Evolutionary conservation across 2,797 vertebrate genomes (phyloP), one percentile per base, ranked within the genome.

Genomic region (Melanotaenia nigrans): DNA sequence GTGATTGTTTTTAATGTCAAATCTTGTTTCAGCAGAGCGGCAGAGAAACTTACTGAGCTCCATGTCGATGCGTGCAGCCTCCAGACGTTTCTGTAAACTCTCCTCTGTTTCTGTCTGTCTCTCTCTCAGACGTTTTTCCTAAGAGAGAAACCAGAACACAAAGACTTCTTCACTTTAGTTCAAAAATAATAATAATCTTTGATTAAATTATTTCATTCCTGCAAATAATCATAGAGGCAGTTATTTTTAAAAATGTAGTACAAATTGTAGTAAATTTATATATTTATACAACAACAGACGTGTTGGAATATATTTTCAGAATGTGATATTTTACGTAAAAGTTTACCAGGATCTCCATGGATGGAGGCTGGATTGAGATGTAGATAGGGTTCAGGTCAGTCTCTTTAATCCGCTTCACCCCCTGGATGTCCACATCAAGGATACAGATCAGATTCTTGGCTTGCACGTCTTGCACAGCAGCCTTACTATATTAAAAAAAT

Each of bases 381-480:
- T 96, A 99, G 88, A 99, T 96, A 54, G 98, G 97, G 78, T 91
- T 92, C 65, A 99, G 94, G 61, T 98, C 96, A 0, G 97, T 99
- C 92, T 94, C 94, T 93, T 99, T 99, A 83, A 99, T 96, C 92
- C 94, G 97, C 74, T 84, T 95, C 70, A 99, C 98, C 0, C 98
- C 98, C 88, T 99, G 98, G 89, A 99, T 96, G 88, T 99, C 97
- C 11, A 99, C 94, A 40, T 99, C 98, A 2, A 99, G 92, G 79
- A 99, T 94, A 35, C 98, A 99, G 94, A 99, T 99, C 68, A 96
- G 94, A 88, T 99, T 99, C 92, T 95, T 90, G 54, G 96, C 96
- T 89, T 94, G 96, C 24, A 99, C 96, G 0, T 96, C 96, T 78
- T 95, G 95, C n/a, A 99, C 94, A 0, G 98, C 95, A 0, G 94